Evolutionary conservation across 2,113 vertebrate genomes (phyloP).

Genomic region (Azemiops feae): DNA sequence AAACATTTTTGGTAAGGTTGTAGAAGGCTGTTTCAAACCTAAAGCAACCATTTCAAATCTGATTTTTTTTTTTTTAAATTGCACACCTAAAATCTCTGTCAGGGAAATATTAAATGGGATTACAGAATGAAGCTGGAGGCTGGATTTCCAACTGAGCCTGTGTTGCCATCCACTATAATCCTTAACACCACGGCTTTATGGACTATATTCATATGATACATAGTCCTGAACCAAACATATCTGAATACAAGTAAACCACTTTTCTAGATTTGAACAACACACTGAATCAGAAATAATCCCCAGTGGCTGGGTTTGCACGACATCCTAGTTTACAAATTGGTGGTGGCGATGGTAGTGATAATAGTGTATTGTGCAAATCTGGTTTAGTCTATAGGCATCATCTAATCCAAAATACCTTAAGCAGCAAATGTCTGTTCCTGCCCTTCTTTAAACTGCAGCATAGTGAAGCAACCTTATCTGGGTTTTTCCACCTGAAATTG

Average conservation of each 20-base stretch:
- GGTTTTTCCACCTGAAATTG: neutral
- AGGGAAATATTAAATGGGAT: neutral
- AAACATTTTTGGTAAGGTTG: neutral
- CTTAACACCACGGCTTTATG: neutral
- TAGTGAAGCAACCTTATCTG: neutral
- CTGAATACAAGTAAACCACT: neutral
- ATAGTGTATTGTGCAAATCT: neutral
- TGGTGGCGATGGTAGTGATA: neutral
- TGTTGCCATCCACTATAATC: neutral
- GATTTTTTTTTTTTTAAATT: neutral
- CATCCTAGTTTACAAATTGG: neutral
- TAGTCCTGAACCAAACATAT: neutral
- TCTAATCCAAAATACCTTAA: neutral
- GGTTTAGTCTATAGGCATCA: neutral
- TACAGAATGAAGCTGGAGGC: neutral
- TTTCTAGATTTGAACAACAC: neutral
- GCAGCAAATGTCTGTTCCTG: neutral
- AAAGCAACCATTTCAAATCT: neutral
- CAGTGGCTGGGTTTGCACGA: neutral
- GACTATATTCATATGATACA: neutral
- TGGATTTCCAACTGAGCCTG: neutral
- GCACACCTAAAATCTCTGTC: neutral
- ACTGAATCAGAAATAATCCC: neutral
- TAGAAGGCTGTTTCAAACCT: neutral
- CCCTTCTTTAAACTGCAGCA: neutral